These are phyloP conservation scores for Allobates femoralis DNA, from an alignment of 2,797 vertebrate genomes.

Conservation along the genomic window DNA sequence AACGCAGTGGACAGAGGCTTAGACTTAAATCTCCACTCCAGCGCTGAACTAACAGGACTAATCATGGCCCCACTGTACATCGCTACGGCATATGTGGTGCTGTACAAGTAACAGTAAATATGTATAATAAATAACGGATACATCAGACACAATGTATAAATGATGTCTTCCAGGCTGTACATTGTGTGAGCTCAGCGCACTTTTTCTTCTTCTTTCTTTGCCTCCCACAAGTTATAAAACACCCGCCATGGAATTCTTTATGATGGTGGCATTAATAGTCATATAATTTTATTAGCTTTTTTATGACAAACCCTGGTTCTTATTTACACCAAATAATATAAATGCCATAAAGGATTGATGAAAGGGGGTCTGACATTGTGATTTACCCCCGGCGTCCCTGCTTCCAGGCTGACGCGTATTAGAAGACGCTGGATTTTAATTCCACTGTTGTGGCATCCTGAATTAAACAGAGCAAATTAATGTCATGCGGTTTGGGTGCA, in stretches of 20 bases:
- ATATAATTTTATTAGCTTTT: slow-evolving; percentile 62
- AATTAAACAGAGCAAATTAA: slow-evolving; percentile 48
- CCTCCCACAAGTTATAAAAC: slow-evolving; percentile 36
- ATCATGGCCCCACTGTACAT: background rate
- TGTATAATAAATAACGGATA: background rate
- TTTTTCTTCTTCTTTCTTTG: slow-evolving; percentile 14
- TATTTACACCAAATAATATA: slow-evolving; percentile 60
- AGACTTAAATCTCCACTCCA: too few species aligned
- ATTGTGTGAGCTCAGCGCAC: background rate
- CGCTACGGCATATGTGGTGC: background rate
- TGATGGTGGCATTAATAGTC: slow-evolving; percentile 59
- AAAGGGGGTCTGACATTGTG: slow-evolving; percentile 40
- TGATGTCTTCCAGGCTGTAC: background rate
- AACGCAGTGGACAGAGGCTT: too few species aligned
- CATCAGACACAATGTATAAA: background rate
- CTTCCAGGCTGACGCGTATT: slow-evolving; percentile 41
- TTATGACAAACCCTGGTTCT: slow-evolving; percentile 57
- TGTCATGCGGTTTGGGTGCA: background rate
- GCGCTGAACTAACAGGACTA: too few species aligned
- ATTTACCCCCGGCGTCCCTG: slow-evolving; percentile 27
- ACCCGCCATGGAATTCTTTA: slow-evolving; percentile 51
- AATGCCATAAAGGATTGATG: slow-evolving; percentile 55
- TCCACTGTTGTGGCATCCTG: slow-evolving; percentile 42
- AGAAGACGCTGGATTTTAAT: slow-evolving; percentile 45
- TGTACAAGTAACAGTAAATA: too few species aligned